These are phyloP conservation scores for Valencia hispanica DNA, from an alignment of 2,797 vertebrate species.

Conservation along the genomic window DNA sequence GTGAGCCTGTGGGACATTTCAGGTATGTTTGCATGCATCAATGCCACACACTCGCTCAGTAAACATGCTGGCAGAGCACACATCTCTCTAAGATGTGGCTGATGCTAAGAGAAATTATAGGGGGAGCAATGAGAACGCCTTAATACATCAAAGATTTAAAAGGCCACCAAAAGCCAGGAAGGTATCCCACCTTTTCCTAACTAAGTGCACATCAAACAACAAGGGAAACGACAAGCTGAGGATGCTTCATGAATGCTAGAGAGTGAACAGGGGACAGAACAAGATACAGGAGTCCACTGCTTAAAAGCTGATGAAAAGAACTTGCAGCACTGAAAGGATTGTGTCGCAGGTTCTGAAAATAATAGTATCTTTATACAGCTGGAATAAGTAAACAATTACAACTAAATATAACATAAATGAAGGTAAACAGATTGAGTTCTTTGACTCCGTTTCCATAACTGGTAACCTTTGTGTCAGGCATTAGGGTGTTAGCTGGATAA, in stretches of 20 bases:
- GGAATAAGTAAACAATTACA: not conserved
- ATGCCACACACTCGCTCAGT: not conserved
- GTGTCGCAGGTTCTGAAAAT: not conserved
- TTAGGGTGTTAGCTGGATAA: not conserved
- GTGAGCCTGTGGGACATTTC: conserved; percentile 8
- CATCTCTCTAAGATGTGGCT: conserved; percentile 26
- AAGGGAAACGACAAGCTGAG: conserved; percentile 4
- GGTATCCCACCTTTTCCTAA: conserved; percentile 17
- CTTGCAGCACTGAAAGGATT: not conserved
- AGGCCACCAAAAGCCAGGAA: conserved; percentile 32
- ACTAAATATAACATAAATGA: not conserved
- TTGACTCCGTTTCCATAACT: not conserved
- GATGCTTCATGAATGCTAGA: not conserved
- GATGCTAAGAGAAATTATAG: conserved; percentile 46
- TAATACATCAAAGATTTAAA: conserved; percentile 74
- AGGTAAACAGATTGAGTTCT: not conserved
- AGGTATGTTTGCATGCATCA: not conserved
- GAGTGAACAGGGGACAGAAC: conserved; percentile 5
- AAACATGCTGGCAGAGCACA: conserved; percentile 3
- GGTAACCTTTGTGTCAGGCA: not conserved
- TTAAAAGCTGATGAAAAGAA: not conserved
- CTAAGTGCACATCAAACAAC: conserved; percentile 32
- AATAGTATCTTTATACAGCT: not conserved
- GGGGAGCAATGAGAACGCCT: conserved; percentile 43
- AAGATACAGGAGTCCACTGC: not conserved